Percentiles rank a stretch among this genome's conserved stretches.
These are phyloP conservation scores for Heliconius himera DNA, from an alignment of 1,140 invertebrate species.

Conservation along the genomic window DNA sequence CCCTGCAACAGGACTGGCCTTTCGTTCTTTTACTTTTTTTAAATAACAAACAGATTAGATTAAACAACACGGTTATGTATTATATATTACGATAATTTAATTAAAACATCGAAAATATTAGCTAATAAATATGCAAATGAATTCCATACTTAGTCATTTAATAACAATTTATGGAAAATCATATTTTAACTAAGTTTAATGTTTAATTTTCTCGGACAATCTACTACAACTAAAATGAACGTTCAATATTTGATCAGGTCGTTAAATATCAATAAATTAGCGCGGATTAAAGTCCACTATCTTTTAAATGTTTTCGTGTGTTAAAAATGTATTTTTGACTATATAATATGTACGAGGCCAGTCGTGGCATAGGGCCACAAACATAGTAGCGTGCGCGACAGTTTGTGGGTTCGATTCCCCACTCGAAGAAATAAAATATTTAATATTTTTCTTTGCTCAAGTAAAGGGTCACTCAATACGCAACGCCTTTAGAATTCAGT, in stretches of 20 bases:
- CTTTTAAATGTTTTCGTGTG: slow-evolving; percentile 29
- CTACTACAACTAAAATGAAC: neutral
- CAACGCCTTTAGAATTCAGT: too few species aligned
- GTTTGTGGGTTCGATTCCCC: too few species aligned
- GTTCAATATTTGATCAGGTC: slow-evolving; percentile 6
- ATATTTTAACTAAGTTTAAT: neutral
- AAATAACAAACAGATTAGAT: too few species aligned
- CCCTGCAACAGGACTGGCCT: too few species aligned
- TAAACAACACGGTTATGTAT: too few species aligned
- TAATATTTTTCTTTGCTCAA: too few species aligned
- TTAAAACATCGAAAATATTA: neutral
- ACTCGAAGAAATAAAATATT: too few species aligned
- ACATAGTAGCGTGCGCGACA: too few species aligned
- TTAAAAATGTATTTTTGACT: slow-evolving; percentile 42
- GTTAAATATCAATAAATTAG: slow-evolving; percentile 22
- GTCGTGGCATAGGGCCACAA: too few species aligned
- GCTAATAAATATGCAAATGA: neutral
- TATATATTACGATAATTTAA: neutral
- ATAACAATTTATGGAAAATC: neutral
- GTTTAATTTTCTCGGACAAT: neutral
- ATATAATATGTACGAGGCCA: slow-evolving; percentile 32
- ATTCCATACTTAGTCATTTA: neutral
- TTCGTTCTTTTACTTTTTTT: too few species aligned
- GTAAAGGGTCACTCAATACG: too few species aligned
- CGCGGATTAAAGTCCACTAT: slow-evolving; percentile 30